A percentile compares a stretch with the other conserved stretches of the same genome.
Evolutionary conservation across 2,888 invertebrate genomes (phyloP).

Genomic region (Petrolisthes cinctipes): DNA sequence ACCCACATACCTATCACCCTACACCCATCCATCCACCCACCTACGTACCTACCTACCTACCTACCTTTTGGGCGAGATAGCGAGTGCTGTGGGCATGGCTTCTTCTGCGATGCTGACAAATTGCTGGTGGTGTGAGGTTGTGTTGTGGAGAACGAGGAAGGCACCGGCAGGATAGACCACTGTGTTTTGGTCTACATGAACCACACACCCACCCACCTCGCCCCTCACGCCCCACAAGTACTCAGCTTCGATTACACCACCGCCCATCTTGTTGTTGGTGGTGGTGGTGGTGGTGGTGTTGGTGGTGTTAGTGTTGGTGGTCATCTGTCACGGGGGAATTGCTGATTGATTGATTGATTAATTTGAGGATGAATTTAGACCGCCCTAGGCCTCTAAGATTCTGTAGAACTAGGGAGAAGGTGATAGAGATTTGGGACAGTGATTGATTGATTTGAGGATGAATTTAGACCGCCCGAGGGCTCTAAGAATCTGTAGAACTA

Average conservation of each 20-base stretch:
- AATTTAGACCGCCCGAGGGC: too few species aligned
- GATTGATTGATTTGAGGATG: too few species aligned
- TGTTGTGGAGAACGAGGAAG: slow-evolving; percentile 61
- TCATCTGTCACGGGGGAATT: not conserved
- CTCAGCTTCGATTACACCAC: slow-evolving; percentile 42
- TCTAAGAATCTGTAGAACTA: too few species aligned
- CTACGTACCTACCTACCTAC: not conserved
- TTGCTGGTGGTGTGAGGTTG: slow-evolving; percentile 34
- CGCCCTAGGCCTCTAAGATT: too few species aligned
- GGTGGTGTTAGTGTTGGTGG: too few species aligned
- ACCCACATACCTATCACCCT: not conserved
- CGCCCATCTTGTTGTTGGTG: slow-evolving; percentile 11
- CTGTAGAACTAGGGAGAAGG: not conserved
- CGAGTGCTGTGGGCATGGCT: slow-evolving; percentile 53
- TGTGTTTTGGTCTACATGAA: slow-evolving; percentile 47
- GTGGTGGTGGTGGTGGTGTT: too few species aligned
- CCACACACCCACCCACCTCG: slow-evolving; percentile 50
- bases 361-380: not conserved
- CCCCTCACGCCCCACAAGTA: slow-evolving; percentile 60
- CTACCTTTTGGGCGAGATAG: slow-evolving; percentile 59
- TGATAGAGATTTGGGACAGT: not conserved
- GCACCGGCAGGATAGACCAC: slow-evolving; percentile 63
- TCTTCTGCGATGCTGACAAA: slow-evolving; percentile 51
- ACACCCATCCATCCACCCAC: not conserved
- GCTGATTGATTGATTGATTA: not conserved